phyloP scores from a whole-genome alignment of 1,140 invertebrate species.

The Popillia japonica region DNA sequence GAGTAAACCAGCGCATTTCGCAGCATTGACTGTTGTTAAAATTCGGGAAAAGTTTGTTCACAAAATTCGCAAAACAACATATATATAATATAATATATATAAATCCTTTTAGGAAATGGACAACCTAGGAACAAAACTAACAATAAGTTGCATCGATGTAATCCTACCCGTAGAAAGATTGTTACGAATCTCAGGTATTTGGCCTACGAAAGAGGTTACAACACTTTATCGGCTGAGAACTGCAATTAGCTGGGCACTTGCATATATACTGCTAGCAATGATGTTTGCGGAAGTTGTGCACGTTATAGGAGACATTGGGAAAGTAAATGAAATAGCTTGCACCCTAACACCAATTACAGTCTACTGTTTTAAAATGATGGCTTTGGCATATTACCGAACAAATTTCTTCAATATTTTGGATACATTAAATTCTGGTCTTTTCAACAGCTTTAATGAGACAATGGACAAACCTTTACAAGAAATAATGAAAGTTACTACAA shows the following conservation, averaged over 20 bases:
- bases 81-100: too few relatives aligned
- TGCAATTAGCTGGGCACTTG: neutral
- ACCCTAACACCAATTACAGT: slow-evolving; percentile 30
- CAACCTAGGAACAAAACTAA: neutral
- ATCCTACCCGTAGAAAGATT: neutral
- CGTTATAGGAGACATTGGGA: slow-evolving; percentile 1
- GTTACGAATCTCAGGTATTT: neutral
- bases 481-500: neutral
- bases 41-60: neutral
- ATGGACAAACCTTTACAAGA: slow-evolving; percentile 12
- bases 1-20: too few relatives aligned
- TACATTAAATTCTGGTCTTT: slow-evolving; percentile 32
- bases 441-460: slow-evolving; percentile 35
- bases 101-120: neutral
- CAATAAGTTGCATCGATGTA: slow-evolving; percentile 22
- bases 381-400: slow-evolving; percentile 13
- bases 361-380: slow-evolving; percentile 31
- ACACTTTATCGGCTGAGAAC: neutral
- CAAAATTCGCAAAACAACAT: neutral
- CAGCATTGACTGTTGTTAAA: too few relatives aligned
- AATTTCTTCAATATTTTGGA: slow-evolving; percentile 25
- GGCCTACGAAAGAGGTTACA: neutral
- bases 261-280: neutral
- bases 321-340: slow-evolving; percentile 39
- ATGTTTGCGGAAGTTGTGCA: neutral